Evolutionary conservation across 2,113 vertebrate species (phyloP), one percentile per base, ranked within the genome.

Genomic region (Cacatua alba): DNA sequence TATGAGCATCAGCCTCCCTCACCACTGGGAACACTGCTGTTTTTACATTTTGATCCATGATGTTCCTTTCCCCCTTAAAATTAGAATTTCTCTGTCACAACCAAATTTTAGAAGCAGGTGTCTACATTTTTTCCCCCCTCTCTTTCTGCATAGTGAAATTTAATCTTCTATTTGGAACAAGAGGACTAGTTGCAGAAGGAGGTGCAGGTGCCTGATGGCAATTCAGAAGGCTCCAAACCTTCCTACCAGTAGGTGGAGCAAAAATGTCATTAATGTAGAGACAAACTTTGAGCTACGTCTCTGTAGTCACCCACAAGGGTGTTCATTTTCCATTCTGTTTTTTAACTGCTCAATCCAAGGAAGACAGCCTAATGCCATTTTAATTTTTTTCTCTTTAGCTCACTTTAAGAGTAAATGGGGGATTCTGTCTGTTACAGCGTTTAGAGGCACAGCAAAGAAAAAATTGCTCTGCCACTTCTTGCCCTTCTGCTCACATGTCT

Each of bases 181-280:
- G 48, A 75, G 7, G 13, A n/a, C 24, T 37, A 19, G 28, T 11
- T 64, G 24, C 19, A 52, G 49, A 46, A 76, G 37, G 41, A 86
- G 24, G 49, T 52, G 15, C 70, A 37, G 51, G 33, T 23, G 21
- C 44, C 24, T 17, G 10, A 35, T 4, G 57, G 23, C 31, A 53
- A 49, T 62, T 62, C 49, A 48, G 12, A 75, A 48, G n/a, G 11
- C 70, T 94, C 24, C 74, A 72, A 91, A 68, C 5, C 44, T 76
- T 95, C 70, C 49, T 77, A 89, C 96, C 94, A 94, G 89, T 85
- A 96, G 96, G 93, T 96, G 95, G 93, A 96, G 95, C 95, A 95
- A 96, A 95, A 92, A 91, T 76, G 89, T 90, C 67, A 57, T 79
- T 95, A 91, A 95, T 92, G 46, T 44, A 48, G 19, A 75, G 13